These are phyloP conservation scores for Melanostigma gelatinosum DNA, from an alignment of 2,113 vertebrate species.

Conservation along the genomic window DNA sequence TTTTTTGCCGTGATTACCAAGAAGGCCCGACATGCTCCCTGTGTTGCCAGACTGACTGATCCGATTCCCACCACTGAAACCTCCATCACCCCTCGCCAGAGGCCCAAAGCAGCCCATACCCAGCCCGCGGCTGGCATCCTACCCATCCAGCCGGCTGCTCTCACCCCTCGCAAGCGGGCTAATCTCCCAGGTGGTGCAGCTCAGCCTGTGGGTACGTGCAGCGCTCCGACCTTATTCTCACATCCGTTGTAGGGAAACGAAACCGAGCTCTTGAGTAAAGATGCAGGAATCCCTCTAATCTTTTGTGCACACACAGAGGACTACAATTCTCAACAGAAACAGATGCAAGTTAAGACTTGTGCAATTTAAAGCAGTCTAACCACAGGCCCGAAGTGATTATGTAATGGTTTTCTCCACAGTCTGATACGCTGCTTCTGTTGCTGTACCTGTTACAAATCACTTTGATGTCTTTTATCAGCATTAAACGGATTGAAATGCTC, in stretches of 20 bases:
- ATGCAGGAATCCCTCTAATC: constrained; percentile 27
- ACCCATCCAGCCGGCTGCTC: constrained; percentile 94
- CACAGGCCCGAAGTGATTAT: constrained; percentile 21
- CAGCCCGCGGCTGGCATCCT: constrained; percentile 93
- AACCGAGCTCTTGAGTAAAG: constrained; percentile 27
- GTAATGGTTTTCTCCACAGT: constrained; percentile 15
- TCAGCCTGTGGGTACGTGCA: constrained; percentile 86
- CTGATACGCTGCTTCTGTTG: neutral
- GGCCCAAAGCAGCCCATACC: constrained; percentile 96
- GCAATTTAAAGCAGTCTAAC: constrained; percentile 43
- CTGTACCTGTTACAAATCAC: constrained; percentile 9
- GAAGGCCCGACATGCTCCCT: constrained; percentile 28
- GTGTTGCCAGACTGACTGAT: constrained; percentile 89
- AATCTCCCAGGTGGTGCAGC: constrained; percentile 80
- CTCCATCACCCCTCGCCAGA: constrained; percentile 96
- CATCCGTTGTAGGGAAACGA: constrained; percentile 7
- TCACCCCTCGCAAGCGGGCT: constrained; percentile 95
- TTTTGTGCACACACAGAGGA: constrained; percentile 12
- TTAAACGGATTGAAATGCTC: neutral
- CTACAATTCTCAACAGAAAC: constrained; percentile 21
- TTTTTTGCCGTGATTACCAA: constrained; percentile 51
- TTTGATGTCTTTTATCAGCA: neutral
- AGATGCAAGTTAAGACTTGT: constrained; percentile 27
- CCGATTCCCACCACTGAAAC: constrained; percentile 97
- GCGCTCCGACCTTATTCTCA: constrained; percentile 16